Conservation (phyloP, 2,797 vertebrate genomes). For the Apogon hyalosoma region DNA sequence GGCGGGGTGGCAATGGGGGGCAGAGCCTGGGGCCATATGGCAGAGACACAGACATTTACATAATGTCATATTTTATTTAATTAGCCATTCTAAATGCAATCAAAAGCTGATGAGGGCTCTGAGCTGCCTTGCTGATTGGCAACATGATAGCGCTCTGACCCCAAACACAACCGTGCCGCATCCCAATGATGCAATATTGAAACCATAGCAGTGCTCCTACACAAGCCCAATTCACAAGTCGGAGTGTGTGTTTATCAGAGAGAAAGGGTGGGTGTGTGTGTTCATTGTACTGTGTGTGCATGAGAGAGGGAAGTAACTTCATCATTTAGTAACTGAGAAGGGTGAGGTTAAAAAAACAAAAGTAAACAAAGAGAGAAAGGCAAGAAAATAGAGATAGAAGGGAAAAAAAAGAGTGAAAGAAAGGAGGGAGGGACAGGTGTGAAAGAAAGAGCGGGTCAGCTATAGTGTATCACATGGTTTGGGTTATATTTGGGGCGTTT, state of each 20-base stretch:
- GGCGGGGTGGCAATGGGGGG: slow-evolving; percentile 28
- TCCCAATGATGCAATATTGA: slow-evolving; percentile 76
- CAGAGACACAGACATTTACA: slow-evolving; percentile 83
- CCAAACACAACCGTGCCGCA: slow-evolving; percentile 68
- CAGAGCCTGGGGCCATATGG: slow-evolving; percentile 70
- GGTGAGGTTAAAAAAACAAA: slow-evolving; percentile 4
- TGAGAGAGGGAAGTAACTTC: slow-evolving; percentile 38
- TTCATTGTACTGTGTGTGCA: slow-evolving; percentile 32
- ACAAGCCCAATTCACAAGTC: slow-evolving; percentile 59
- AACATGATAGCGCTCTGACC: slow-evolving; percentile 80
- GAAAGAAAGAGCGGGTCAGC: slow-evolving; percentile 43
- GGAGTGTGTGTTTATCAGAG: slow-evolving; percentile 20
- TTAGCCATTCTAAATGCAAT: slow-evolving; percentile 85
- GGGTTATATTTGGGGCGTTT: slow-evolving; percentile 53
- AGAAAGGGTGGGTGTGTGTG: slow-evolving; percentile 26
- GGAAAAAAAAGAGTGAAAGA: background rate
- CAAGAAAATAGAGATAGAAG: background rate
- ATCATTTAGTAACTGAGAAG: slow-evolving; percentile 57
- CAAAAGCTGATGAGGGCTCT: slow-evolving; percentile 80
- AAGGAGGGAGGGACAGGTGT: slow-evolving; percentile 14
- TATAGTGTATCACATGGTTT: slow-evolving; percentile 42
- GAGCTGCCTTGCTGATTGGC: slow-evolving; percentile 78
- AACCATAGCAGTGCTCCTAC: slow-evolving; percentile 56
- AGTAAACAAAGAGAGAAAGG: slow-evolving; percentile 22
- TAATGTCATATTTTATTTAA: slow-evolving; percentile 87